A percentile compares a stretch with the other conserved stretches of the same genome.
phyloP scores from a whole-genome alignment of 1,140 invertebrate genomes.

The Camponotus pennsylvanicus region DNA sequence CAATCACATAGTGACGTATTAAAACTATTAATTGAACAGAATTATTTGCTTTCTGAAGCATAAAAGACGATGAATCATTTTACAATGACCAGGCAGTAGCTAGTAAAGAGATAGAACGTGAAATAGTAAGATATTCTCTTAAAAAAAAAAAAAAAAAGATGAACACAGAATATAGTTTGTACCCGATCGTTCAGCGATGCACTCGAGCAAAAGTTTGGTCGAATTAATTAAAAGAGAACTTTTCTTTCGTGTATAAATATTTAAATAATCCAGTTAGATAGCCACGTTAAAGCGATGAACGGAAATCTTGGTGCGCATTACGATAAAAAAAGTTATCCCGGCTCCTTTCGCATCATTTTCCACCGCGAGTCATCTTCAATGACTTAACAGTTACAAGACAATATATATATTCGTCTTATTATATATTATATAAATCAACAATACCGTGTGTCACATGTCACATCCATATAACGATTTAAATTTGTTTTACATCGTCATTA shows the following conservation, averaged over 20 bases:
- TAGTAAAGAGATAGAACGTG: not conserved
- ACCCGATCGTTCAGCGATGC: slow-evolving; percentile 53
- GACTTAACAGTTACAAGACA: slow-evolving; percentile 42
- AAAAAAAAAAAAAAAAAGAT: not conserved
- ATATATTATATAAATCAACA: slow-evolving; percentile 57
- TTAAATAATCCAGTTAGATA: slow-evolving; percentile 46
- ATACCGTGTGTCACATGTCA: not conserved
- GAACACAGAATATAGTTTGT: slow-evolving; percentile 19
- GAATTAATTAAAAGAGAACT: slow-evolving; percentile 39
- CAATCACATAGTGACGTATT: not conserved
- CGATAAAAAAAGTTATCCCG: slow-evolving; percentile 1
- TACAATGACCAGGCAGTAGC: not conserved
- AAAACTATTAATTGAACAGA: not conserved
- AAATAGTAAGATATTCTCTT: not conserved
- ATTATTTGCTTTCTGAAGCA: not conserved
- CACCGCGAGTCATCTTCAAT: not conserved
- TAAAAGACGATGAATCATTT: not conserved
- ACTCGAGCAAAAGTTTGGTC: slow-evolving; percentile 30
- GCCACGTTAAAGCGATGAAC: slow-evolving; percentile 29
- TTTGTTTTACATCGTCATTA: slow-evolving; percentile 43
- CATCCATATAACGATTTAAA: slow-evolving; percentile 37
- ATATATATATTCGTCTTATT: slow-evolving; percentile 8
- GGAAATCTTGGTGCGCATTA: not conserved
- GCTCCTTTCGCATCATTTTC: not conserved
- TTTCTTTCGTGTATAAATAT: slow-evolving; percentile 40